Evolutionary conservation across 2,797 vertebrate genomes (phyloP).

Genomic region (Macrochelys suwanniensis): DNA sequence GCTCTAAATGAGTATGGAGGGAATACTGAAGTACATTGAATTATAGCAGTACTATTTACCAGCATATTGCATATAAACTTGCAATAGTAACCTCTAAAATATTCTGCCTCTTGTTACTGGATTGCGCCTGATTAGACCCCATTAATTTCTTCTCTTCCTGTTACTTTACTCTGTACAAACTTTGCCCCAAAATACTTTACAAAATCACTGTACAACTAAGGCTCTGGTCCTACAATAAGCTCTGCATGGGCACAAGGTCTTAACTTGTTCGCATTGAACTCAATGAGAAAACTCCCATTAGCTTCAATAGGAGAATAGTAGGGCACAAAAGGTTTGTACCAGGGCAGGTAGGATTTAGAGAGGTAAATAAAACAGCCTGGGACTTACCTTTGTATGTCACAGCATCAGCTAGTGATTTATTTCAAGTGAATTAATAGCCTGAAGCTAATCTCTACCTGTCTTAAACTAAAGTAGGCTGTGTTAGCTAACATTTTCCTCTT

Average conservation of each 20-base stretch:
- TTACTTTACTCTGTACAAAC: background rate
- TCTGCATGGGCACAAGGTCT: background rate
- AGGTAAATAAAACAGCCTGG: background rate
- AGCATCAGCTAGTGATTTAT: background rate
- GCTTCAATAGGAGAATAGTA: background rate
- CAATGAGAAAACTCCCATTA: background rate
- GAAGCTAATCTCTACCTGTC: background rate
- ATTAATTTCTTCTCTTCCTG: background rate
- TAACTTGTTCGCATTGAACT: background rate
- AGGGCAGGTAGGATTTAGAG: background rate
- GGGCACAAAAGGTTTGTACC: background rate
- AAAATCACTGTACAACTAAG: background rate
- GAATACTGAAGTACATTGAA: background rate
- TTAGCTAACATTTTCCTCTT: background rate
- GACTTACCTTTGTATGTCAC: background rate
- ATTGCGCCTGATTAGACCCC: background rate
- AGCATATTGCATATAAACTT: background rate
- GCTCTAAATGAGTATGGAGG: background rate
- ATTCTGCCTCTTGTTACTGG: background rate
- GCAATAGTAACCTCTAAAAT: background rate
- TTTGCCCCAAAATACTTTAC: background rate
- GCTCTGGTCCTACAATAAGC: background rate
- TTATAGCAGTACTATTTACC: background rate
- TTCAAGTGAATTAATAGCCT: background rate
- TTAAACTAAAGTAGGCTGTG: background rate